Evolutionary conservation across 2,797 vertebrate genomes (phyloP).

Genomic region (Natrix natrix): DNA sequence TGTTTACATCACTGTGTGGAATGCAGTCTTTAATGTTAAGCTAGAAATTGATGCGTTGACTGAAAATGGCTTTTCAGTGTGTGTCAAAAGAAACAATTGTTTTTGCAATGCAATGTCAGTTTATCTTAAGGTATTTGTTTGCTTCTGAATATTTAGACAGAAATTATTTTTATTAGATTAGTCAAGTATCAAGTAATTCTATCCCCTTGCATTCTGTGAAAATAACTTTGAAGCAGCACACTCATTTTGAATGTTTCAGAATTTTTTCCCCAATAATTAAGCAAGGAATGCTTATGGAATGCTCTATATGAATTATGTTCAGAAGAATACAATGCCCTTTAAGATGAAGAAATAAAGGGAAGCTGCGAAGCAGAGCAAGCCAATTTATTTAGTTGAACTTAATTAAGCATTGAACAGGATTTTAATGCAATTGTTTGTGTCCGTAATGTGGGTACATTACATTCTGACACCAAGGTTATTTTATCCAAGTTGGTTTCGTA

Average conservation of each 20-base stretch:
- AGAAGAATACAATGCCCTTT: constrained; percentile 31
- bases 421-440: not conserved
- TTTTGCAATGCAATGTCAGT: not conserved
- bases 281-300: too few relatives aligned
- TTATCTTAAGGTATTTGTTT: not conserved
- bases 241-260: not conserved
- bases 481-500: not conserved
- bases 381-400: not conserved
- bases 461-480: not conserved
- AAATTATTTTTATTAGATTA: not conserved
- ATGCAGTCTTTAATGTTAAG: not conserved
- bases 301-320: not conserved
- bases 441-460: not conserved
- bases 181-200: not conserved
- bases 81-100: not conserved
- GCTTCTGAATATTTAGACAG: not conserved
- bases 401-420: not conserved
- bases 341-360: constrained; percentile 23
- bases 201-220: not conserved
- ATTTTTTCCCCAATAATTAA: not conserved
- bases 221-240: not conserved
- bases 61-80: constrained; percentile 22
- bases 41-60: not conserved
- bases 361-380: not conserved
- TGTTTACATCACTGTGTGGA: not conserved